Conservation (phyloP, 2,888 invertebrate species). For the Harpagoxenus sublaevis region DNA sequence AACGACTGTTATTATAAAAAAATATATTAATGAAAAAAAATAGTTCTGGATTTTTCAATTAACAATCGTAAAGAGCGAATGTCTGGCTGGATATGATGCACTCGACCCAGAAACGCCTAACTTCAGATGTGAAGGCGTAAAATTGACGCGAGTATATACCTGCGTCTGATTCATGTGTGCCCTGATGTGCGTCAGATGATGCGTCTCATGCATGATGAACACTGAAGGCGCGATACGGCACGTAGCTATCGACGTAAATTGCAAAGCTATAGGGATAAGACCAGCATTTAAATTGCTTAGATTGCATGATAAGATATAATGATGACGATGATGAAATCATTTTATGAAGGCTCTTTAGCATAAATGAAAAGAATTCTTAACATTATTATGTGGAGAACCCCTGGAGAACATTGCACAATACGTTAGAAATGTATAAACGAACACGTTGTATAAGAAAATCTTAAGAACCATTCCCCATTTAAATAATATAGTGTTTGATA, state of each 20-base stretch:
- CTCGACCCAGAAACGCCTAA: neutral
- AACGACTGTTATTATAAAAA: no score
- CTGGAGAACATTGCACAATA: slow-evolving; percentile 6
- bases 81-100: neutral
- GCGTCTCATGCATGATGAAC: slow-evolving; percentile 75
- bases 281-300: slow-evolving; percentile 61
- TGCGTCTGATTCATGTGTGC: slow-evolving; percentile 69
- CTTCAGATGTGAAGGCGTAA: neutral
- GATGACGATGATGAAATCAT: neutral
- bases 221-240: slow-evolving; percentile 46
- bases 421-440: neutral
- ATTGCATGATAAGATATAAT: slow-evolving; percentile 28
- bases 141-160: neutral
- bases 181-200: slow-evolving; percentile 72
- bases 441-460: neutral
- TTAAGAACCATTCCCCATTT: neutral
- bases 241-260: slow-evolving; percentile 25
- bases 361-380: slow-evolving; percentile 9
- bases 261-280: slow-evolving; percentile 43
- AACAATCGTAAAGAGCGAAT: neutral
- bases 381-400: slow-evolving; percentile 7
- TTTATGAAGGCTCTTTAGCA: neutral
- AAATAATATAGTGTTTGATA: neutral
- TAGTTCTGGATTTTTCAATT: neutral
- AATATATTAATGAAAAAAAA: neutral